Evolutionary conservation across 2,888 invertebrate genomes (phyloP).

Genomic region (Netelia fuscicornis): DNA sequence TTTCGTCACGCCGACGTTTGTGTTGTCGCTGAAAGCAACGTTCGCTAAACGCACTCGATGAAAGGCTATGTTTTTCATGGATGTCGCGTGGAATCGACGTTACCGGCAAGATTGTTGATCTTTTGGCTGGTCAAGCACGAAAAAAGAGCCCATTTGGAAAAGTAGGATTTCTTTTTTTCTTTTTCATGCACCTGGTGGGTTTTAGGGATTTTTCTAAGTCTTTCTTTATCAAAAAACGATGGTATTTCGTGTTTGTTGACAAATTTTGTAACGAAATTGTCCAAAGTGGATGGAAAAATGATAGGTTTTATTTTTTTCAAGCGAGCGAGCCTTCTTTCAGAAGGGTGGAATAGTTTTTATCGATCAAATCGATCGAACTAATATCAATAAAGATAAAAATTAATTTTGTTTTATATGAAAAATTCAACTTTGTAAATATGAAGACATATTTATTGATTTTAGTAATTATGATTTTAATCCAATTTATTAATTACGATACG

Average conservation of each 20-base stretch:
- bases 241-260: not conserved
- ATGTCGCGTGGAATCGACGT: not conserved
- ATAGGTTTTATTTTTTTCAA: not conserved
- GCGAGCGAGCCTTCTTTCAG: not conserved
- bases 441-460: no score
- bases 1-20: conserved; percentile 36
- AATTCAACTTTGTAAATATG: no score
- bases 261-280: not conserved
- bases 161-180: conserved; percentile 5
- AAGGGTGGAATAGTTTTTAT: not conserved
- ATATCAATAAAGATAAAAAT: no score
- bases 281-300: not conserved
- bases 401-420: no score
- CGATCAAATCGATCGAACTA: not conserved
- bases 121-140: conserved; percentile 16
- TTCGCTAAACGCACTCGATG: conserved; percentile 35
- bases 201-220: not conserved
- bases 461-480: no score
- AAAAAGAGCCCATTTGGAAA: conserved; percentile 9
- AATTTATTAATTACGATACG: no score
- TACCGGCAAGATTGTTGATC: conserved; percentile 36
- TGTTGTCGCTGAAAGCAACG: conserved; percentile 23
- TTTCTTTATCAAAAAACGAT: not conserved
- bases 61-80: conserved; percentile 54
- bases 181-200: not conserved